phyloP scores from a whole-genome alignment of 2,797 vertebrate genomes.

The Corythornis leucogaster region DNA sequence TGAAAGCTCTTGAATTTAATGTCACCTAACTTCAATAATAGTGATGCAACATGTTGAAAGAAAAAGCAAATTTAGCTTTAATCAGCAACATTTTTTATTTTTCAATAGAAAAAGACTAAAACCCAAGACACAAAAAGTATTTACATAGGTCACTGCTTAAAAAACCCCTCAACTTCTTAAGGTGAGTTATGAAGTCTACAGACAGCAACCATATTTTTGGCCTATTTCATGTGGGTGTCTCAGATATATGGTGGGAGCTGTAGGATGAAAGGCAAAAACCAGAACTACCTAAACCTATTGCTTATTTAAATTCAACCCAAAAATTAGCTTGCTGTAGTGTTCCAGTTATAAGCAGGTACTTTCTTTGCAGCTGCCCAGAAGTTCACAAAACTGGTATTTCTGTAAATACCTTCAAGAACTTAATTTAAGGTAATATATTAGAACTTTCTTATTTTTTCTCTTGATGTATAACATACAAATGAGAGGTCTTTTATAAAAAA shows the following conservation, averaged over 20 bases:
- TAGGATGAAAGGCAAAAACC: not conserved
- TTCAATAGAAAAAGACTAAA: not conserved
- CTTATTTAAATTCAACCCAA: not conserved
- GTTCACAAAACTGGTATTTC: not conserved
- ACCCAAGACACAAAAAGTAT: not conserved
- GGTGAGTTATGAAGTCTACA: not conserved
- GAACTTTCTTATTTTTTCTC: not conserved
- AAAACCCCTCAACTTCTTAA: not conserved
- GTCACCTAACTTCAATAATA: not conserved
- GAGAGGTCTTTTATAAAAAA: not conserved
- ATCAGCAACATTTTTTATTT: not conserved
- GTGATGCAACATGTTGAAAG: not conserved
- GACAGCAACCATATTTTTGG: not conserved
- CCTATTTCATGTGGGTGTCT: not conserved
- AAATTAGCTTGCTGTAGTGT: not conserved
- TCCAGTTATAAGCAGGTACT: not conserved
- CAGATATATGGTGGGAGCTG: not conserved
- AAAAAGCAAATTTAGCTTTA: not conserved
- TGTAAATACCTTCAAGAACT: not conserved
- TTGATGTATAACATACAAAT: not conserved
- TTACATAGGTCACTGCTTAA: not conserved
- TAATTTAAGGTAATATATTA: not conserved
- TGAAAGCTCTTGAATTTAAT: not conserved
- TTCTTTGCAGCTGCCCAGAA: not conserved
- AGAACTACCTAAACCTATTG: not conserved